Evolutionary conservation across 2,888 invertebrate genomes (phyloP).

Genomic region (Drosophila lutescens): DNA sequence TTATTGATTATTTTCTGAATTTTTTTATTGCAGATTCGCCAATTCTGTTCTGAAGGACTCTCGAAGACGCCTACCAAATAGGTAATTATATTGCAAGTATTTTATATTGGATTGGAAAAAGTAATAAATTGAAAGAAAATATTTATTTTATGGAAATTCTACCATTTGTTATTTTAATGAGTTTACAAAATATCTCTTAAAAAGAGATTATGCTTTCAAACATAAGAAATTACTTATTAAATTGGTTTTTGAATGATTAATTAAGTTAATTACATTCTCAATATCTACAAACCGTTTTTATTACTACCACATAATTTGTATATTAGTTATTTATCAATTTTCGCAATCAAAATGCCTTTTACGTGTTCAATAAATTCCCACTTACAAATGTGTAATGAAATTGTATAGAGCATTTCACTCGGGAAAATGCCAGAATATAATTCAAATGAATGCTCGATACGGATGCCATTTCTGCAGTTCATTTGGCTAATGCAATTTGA

Average conservation of each 20-base stretch:
- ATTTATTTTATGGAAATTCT: too few species aligned
- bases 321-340: constrained; percentile 1
- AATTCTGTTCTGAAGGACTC: not conserved
- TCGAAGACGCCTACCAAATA: constrained; percentile 12
- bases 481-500: constrained; percentile 57
- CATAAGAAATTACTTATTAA: too few species aligned
- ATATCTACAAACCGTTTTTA: too few species aligned
- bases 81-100: constrained; percentile 22
- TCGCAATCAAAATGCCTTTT: not conserved
- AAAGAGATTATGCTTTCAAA: too few species aligned
- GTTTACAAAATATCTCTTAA: too few species aligned
- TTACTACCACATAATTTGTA: too few species aligned
- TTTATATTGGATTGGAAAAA: not conserved
- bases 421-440: constrained; percentile 14
- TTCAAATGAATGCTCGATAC: constrained; percentile 25
- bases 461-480: constrained; percentile 33
- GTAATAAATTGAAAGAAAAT: not conserved
- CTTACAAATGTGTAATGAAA: constrained; percentile 14
- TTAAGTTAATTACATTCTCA: too few species aligned
- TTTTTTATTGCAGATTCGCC: constrained; percentile 31
- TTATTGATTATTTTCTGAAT: constrained; percentile 11
- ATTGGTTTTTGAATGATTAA: too few species aligned
- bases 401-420: constrained; percentile 16
- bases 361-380: constrained; percentile 12
- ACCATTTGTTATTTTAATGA: too few species aligned